phyloP scores from a whole-genome alignment of 2,797 vertebrate genomes.

The Rhabdophis nuchalis region DNA sequence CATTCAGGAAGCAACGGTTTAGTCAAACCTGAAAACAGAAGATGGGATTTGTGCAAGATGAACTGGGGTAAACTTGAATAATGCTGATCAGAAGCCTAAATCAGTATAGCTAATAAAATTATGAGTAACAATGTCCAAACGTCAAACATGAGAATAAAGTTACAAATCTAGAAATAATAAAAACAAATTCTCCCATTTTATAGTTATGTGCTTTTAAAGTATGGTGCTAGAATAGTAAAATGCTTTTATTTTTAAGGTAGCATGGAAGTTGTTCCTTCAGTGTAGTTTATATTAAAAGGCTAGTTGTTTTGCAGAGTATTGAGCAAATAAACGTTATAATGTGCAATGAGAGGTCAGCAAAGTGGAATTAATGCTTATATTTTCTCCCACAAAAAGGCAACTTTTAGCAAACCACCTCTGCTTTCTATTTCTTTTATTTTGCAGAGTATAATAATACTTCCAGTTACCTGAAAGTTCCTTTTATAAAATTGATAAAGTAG shows the following conservation, averaged over 20 bases:
- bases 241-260: background rate
- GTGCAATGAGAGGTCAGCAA: background rate
- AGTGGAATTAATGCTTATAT: background rate
- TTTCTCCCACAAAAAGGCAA: background rate
- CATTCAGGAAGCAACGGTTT: background rate
- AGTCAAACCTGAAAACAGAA: background rate
- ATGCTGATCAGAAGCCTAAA: background rate
- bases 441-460: background rate
- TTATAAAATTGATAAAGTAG: background rate
- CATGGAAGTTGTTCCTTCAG: background rate
- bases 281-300: background rate
- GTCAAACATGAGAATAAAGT: background rate
- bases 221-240: background rate
- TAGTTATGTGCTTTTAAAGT: background rate
- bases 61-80: background rate
- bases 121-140: background rate
- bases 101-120: background rate
- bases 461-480: background rate
- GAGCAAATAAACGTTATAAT: background rate
- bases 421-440: background rate
- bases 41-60: background rate
- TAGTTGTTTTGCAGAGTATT: background rate
- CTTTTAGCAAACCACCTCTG: background rate
- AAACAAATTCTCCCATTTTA: background rate
- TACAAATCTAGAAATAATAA: background rate